phyloP scores from a whole-genome alignment of 2,888 invertebrate genomes.

The Sepioteuthis lessoniana region DNA sequence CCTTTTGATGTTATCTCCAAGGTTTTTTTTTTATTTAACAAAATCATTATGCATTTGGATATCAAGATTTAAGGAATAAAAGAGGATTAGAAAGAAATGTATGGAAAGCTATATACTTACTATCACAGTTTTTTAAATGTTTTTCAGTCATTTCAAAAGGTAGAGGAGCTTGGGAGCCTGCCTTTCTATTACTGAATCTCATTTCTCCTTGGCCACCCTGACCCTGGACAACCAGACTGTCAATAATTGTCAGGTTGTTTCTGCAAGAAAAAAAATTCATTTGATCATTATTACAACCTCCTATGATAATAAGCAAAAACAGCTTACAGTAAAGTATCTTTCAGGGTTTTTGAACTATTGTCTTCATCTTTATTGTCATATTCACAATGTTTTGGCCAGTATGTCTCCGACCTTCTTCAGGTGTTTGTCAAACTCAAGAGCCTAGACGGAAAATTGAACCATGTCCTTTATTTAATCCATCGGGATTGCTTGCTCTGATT shows the following conservation, averaged over 20 bases:
- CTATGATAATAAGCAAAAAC: slow-evolving; percentile 41
- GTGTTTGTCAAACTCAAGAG: no score
- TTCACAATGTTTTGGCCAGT: no score
- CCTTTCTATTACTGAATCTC: slow-evolving; percentile 89
- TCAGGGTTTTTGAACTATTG: no score
- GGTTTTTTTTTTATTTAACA: no score
- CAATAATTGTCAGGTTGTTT: slow-evolving; percentile 94
- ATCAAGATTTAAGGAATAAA: background rate
- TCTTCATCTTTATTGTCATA: no score
- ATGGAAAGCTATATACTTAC: slow-evolving; percentile 58
- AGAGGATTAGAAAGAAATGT: background rate
- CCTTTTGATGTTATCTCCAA: no score
- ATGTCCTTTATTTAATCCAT: no score
- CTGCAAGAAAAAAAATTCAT: slow-evolving; percentile 76
- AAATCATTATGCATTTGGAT: background rate
- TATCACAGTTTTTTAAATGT: slow-evolving; percentile 80
- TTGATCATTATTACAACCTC: background rate
- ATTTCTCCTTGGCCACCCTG: slow-evolving; percentile 90
- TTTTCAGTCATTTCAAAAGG: slow-evolving; percentile 87
- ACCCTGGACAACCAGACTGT: slow-evolving; percentile 87
- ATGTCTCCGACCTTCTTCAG: no score
- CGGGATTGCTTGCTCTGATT: no score
- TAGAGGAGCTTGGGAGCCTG: slow-evolving; percentile 84
- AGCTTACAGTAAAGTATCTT: slow-evolving; percentile 42
- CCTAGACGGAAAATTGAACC: no score